Conservation (phyloP, 2,797 vertebrate genomes). For the Acipenser oxyrinchus region DNA sequence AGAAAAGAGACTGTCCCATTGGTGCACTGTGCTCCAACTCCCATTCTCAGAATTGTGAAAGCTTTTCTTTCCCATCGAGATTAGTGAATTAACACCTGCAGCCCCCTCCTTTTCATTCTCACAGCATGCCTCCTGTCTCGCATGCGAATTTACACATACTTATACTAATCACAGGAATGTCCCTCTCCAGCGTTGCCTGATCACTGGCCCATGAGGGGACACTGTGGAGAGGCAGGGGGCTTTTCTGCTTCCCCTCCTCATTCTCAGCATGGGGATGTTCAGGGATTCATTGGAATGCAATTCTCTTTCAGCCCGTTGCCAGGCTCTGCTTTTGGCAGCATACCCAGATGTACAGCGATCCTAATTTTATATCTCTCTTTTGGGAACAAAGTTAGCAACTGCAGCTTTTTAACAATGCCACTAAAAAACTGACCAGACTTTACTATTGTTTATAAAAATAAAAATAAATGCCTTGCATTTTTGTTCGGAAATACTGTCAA, state of each 20-base stretch:
- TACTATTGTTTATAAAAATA: too few species aligned
- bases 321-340: constrained; percentile 10
- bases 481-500: too few species aligned
- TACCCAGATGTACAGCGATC: too few species aligned
- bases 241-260: constrained; percentile 9
- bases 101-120: background rate
- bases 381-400: too few species aligned
- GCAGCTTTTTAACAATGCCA: too few species aligned
- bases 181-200: constrained; percentile 11
- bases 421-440: too few species aligned
- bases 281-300: constrained; percentile 12
- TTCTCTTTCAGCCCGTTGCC: constrained; percentile 10
- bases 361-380: too few species aligned
- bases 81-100: constrained; percentile 16
- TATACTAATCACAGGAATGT: constrained; percentile 15
- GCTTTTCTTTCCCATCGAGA: constrained; percentile 1
- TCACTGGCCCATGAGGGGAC: constrained; percentile 13
- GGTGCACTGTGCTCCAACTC: background rate
- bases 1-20: background rate
- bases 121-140: constrained; percentile 14
- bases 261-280: constrained; percentile 17
- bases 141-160: constrained; percentile 16
- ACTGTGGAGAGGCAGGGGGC: constrained; percentile 8
- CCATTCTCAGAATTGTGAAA: background rate
- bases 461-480: too few species aligned